A percentile compares a stretch with the other conserved stretches of the same genome.
Evolutionary conservation across 1,140 invertebrate genomes (phyloP).

Genomic region (Bombus superbus): DNA sequence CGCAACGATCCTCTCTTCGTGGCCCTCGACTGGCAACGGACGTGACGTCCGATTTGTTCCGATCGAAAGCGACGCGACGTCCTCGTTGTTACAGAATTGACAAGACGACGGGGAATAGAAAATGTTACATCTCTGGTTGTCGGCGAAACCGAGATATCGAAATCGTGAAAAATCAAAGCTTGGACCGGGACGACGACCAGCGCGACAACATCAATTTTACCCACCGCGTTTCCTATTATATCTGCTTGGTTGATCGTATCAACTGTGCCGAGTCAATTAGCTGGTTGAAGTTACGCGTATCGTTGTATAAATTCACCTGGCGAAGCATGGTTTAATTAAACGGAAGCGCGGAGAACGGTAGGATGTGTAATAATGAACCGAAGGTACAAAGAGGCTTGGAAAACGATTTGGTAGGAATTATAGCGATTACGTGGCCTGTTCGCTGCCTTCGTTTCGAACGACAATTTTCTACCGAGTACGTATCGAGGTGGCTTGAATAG

Average conservation of each 20-base stretch:
- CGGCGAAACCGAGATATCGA: background rate
- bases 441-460: background rate
- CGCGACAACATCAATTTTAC: no score
- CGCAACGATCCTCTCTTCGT: no score
- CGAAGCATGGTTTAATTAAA: slow-evolving; percentile 27
- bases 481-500: background rate
- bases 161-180: background rate
- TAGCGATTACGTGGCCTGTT: background rate
- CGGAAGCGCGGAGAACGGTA: background rate
- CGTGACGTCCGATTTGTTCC: slow-evolving; percentile 8
- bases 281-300: background rate
- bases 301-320: background rate
- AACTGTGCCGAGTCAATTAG: background rate
- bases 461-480: background rate
- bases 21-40: background rate
- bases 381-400: slow-evolving; percentile 10
- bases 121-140: background rate
- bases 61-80: background rate
- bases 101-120: background rate
- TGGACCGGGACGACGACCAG: no score
- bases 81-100: background rate
- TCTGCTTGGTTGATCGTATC: background rate
- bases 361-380: background rate
- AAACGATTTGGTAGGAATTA: slow-evolving; percentile 38
- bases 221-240: no score